Conservation (phyloP, 1,140 invertebrate species). For the Vanessa atalanta region DNA sequence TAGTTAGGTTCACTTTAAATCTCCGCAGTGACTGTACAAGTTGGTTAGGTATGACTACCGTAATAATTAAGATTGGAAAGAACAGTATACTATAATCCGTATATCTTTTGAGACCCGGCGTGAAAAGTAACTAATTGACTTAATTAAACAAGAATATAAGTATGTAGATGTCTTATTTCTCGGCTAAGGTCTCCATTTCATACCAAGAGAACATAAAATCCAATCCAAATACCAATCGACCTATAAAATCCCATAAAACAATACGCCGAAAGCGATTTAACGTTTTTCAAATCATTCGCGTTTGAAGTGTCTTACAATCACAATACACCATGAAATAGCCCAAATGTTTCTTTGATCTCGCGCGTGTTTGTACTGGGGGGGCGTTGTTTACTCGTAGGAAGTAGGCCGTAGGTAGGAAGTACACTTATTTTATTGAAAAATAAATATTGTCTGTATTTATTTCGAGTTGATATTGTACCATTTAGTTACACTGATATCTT, state of each 20-base stretch:
- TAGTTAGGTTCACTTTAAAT: no score
- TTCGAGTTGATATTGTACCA: neutral
- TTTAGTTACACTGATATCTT: no score
- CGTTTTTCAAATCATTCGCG: neutral
- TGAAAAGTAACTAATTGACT: no score
- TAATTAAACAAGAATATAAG: no score
- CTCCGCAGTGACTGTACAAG: no score
- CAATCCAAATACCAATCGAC: neutral
- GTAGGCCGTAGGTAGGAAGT: constrained; percentile 1
- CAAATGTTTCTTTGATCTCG: constrained; percentile 4
- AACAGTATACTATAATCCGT: no score
- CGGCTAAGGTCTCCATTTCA: no score
- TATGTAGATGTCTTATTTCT: no score
- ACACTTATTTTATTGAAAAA: constrained; percentile 2
- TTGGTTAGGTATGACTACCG: no score
- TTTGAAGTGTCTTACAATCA: constrained; percentile 6
- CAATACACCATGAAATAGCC: neutral
- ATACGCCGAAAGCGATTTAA: neutral
- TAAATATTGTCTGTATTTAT: neutral
- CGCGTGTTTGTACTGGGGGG: neutral
- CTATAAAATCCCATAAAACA: neutral
- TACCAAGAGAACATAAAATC: no score
- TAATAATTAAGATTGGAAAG: no score
- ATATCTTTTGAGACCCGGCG: no score
- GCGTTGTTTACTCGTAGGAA: neutral